A percentile compares a stretch with the other conserved stretches of the same genome.
Conservation (phyloP, 2,797 vertebrate genomes). For the Sarcoramphus papa region DNA sequence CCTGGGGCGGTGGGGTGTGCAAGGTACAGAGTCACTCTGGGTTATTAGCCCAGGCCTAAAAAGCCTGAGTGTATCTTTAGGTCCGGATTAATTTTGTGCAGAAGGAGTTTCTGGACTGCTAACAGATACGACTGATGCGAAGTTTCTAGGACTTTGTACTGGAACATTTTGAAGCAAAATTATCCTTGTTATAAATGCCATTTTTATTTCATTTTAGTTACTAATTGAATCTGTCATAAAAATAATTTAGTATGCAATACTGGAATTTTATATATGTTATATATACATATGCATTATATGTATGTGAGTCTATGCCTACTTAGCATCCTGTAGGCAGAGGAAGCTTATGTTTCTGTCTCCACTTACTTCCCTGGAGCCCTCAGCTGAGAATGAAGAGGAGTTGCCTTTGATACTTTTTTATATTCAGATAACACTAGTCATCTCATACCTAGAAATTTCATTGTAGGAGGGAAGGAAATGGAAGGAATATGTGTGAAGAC, state of each 20-base stretch:
- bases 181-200: neutral
- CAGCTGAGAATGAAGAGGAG: neutral
- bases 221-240: neutral
- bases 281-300: neutral
- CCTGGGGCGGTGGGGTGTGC: too few species aligned
- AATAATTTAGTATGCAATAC: neutral
- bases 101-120: neutral
- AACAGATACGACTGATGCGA: accelerated
- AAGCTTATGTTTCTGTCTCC: neutral
- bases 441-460: neutral
- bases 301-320: neutral
- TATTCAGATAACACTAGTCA: neutral
- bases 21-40: accelerated
- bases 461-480: neutral
- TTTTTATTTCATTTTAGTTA: neutral
- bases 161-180: neutral
- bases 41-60: neutral
- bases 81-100: neutral
- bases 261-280: neutral
- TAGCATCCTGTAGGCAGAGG: neutral
- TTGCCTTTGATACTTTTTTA: accelerated
- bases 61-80: neutral
- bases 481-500: neutral
- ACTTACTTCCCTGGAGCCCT: neutral
- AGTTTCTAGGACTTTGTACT: neutral